Percentiles rank a stretch among this genome's conserved stretches.
Conservation (phyloP, 2,888 invertebrate species). For the Willowsia nigromaculata region DNA sequence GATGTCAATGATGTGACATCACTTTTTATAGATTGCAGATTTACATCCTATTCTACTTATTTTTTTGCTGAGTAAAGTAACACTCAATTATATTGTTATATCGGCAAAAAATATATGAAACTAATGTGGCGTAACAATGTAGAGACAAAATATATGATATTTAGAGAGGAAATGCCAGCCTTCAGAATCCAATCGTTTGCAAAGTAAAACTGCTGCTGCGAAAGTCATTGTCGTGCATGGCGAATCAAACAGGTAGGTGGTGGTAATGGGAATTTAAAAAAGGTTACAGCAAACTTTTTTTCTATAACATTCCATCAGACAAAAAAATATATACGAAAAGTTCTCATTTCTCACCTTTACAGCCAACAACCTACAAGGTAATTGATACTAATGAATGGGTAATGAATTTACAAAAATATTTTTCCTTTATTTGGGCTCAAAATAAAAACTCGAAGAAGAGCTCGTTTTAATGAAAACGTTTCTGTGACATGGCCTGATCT, state of each 20-base stretch:
- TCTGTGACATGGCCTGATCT: no score
- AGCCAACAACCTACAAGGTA: background rate
- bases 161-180: conserved; percentile 56
- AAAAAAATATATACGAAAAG: background rate
- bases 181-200: conserved; percentile 18
- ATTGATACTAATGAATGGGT: background rate
- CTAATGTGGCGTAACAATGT: no score
- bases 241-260: conserved; percentile 5
- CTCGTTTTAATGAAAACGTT: background rate
- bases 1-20: conserved; percentile 40
- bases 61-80: background rate
- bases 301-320: no score
- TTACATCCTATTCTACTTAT: conserved; percentile 8
- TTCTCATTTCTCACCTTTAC: conserved; percentile 56
- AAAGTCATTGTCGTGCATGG: conserved; percentile 58
- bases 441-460: background rate
- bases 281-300: conserved; percentile 50
- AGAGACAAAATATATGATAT: background rate
- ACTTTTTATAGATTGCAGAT: background rate
- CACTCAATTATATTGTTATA: no score
- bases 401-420: background rate
- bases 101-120: background rate
- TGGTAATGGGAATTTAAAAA: background rate
- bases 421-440: background rate
- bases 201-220: background rate